These are phyloP conservation scores for Deilephila porcellus DNA, from an alignment of 2,888 invertebrate species.

Conservation along the genomic window DNA sequence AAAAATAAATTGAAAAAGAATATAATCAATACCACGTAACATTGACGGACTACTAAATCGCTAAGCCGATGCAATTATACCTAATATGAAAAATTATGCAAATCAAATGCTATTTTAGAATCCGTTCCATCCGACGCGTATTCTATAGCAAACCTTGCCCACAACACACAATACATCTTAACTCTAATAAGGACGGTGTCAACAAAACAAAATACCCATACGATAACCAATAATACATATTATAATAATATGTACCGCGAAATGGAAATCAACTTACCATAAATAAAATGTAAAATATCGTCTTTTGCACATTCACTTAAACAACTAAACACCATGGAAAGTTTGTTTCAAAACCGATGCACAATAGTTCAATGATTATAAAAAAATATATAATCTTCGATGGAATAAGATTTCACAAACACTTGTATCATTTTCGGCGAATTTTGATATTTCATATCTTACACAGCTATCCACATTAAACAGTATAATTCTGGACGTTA, in stretches of 20 bases:
- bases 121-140: conserved; percentile 35
- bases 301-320: conserved; percentile 16
- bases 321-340: conserved; percentile 19
- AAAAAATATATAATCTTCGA: conserved; percentile 22
- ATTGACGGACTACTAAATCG: neutral
- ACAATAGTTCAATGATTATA: conserved; percentile 14
- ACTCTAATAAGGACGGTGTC: conserved; percentile 69
- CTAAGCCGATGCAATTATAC: neutral
- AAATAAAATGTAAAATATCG: conserved; percentile 25
- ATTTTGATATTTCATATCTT: conserved; percentile 43
- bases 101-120: conserved; percentile 58
- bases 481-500: conserved; percentile 70
- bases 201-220: conserved; percentile 52
- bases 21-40: neutral
- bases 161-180: conserved; percentile 48
- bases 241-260: conserved; percentile 5
- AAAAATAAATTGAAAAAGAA: conserved; percentile 6
- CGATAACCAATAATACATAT: conserved; percentile 20
- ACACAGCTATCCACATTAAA: conserved; percentile 41
- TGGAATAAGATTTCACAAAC: conserved; percentile 31
- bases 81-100: conserved; percentile 39
- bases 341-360: conserved; percentile 5
- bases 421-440: conserved; percentile 36
- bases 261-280: conserved; percentile 15
- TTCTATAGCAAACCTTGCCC: conserved; percentile 33